Percentiles rank a stretch among this genome's conserved stretches.
phyloP scores from a whole-genome alignment of 2,797 vertebrate genomes.

The Tangara arthus region DNA sequence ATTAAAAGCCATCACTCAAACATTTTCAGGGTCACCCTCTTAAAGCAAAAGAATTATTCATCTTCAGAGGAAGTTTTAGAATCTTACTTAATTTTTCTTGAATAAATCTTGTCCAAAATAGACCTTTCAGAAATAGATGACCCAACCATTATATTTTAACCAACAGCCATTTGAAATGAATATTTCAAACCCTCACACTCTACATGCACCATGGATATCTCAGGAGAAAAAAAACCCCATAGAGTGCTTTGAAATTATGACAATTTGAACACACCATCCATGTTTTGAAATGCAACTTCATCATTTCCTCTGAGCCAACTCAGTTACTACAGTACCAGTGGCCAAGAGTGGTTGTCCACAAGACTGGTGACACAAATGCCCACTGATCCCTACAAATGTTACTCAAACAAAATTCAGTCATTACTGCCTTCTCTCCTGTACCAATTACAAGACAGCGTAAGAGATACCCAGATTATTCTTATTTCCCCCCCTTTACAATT shows the following conservation, averaged over 20 bases:
- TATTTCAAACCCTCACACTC: neutral
- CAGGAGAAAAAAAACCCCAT: neutral
- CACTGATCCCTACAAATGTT: neutral
- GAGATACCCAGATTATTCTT: neutral
- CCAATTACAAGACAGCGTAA: neutral
- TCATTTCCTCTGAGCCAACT: neutral
- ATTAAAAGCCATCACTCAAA: neutral
- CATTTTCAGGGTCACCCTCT: neutral
- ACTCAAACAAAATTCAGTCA: neutral
- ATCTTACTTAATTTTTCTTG: neutral
- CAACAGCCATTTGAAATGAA: neutral
- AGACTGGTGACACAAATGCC: neutral
- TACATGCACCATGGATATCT: neutral
- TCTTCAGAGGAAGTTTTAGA: neutral
- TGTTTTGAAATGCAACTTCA: neutral
- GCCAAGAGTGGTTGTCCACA: neutral
- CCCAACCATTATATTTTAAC: constrained; percentile 15
- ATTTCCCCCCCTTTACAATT: neutral
- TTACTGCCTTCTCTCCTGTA: neutral
- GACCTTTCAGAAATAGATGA: neutral
- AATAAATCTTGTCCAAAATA: neutral
- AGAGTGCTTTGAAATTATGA: neutral
- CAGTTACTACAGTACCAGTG: neutral
- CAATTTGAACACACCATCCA: neutral
- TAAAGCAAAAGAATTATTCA: neutral